A percentile compares a stretch with the other conserved stretches of the same genome.
Evolutionary conservation across 1,140 invertebrate species (phyloP).

Genomic region (Prorops nasuta): DNA sequence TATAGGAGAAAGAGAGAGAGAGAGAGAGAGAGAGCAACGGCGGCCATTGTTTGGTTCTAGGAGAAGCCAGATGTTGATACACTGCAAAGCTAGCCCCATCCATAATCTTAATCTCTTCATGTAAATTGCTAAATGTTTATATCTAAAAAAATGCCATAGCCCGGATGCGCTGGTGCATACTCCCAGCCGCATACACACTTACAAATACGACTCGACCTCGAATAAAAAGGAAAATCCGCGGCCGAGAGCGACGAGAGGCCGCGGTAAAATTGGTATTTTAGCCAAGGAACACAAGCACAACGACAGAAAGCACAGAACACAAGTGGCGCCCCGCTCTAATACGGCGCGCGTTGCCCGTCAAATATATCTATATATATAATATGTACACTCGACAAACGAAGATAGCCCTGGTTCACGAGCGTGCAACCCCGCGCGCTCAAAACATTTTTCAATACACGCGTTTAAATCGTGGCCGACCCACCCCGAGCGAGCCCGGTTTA

Average conservation of each 20-base stretch:
- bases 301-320: constrained; percentile 29
- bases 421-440: constrained; percentile 49
- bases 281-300: constrained; percentile 38
- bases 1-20: constrained; percentile 3
- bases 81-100: constrained; percentile 41
- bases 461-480: not conserved
- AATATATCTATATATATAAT: too few species aligned
- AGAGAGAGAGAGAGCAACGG: constrained; percentile 2
- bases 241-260: constrained; percentile 9
- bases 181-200: constrained; percentile 59
- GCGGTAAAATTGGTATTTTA: constrained; percentile 43
- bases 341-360: not conserved
- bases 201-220: constrained; percentile 58
- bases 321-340: not conserved
- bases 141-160: constrained; percentile 59
- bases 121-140: constrained; percentile 60
- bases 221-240: constrained; percentile 45
- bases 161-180: constrained; percentile 60
- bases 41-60: too few species aligned
- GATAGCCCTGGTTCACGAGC: constrained; percentile 50
- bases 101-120: constrained; percentile 59
- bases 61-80: too few species aligned
- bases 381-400: constrained; percentile 11
- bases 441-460: constrained; percentile 35
- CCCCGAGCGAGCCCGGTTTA: constrained; percentile 9